Evolutionary conservation across 92 coral and sea anemone genomes (phyloP), one percentile per base, ranked within the genome.

Genomic region (Actinostola sp.): DNA sequence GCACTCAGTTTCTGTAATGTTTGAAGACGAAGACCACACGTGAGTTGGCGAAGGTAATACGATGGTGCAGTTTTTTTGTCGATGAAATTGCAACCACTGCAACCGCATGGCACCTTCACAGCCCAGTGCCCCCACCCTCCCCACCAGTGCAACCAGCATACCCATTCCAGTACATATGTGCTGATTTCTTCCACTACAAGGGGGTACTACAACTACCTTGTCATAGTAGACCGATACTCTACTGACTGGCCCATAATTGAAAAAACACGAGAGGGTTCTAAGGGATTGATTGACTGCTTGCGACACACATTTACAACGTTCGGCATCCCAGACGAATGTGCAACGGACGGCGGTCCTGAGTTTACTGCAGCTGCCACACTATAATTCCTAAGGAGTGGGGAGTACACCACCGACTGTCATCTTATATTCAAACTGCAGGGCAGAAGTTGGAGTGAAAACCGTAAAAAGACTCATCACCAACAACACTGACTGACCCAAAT

Each of bases 171-270:
- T 80, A 82, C 44, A 30, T 80, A 2, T 88, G 89, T 21, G 86
- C 89, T 0, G 86, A 79, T 56, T 84, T 67, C 82, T 88, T 79
- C 74, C 80, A 73, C 63, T 52, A 84, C 93, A 75, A 71, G n/a
- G 82, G 89, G 21, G 41, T 75, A 20, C n/a, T n/a, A n/a, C n/a
- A 21, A 80, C 64, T 77, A 89, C 74, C 84, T 85, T 35, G 83
- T 89, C 34, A 35, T 77, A 2, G 90, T 89, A 3, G 94, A 89
- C 57, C 63, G 83, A 30, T 76, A 81, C 80, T 85, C 86, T 24
- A 81, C n/a, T n/a, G n/a, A 81, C 83, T 85, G 88, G 88, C 93
- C 90, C 36, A 71, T 85, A n/a, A n/a, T n/a, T n/a, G n/a, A n/a
- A n/a, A n/a, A 61, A 45, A 88, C 88, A 71, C 41, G 25, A 2